Conservation (phyloP, 2,888 invertebrate species). For the Clepsis dumicolana region DNA sequence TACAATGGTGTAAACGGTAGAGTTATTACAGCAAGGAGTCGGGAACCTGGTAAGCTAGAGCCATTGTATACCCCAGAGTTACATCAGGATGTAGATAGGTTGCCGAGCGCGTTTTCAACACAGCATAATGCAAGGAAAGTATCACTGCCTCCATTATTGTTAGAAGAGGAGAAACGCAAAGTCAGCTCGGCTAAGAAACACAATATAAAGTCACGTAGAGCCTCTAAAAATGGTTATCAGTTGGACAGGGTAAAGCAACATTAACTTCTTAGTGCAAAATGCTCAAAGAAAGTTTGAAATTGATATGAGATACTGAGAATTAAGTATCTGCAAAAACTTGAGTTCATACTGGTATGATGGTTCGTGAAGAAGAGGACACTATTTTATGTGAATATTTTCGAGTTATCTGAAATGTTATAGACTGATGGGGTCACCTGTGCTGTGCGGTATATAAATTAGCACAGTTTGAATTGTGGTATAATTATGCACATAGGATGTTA, state of each 20-base stretch:
- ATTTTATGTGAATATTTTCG: not conserved
- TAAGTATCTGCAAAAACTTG: no score
- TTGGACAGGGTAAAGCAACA: conserved; percentile 57
- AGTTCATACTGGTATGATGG: not conserved
- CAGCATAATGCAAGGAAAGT: conserved; percentile 74
- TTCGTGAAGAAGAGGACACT: not conserved
- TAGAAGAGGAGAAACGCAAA: conserved; percentile 62
- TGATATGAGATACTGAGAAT: not conserved
- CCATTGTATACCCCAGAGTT: conserved; percentile 72
- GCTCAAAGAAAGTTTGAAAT: conserved; percentile 12
- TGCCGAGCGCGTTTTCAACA: conserved; percentile 56
- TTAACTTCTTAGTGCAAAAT: not conserved
- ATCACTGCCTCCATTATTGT: conserved; percentile 75
- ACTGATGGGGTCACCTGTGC: not conserved
- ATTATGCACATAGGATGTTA: not conserved
- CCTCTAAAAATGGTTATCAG: conserved; percentile 57
- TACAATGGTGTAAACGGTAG: conserved; percentile 64
- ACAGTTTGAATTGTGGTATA: conserved; percentile 32
- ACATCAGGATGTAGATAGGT: conserved; percentile 59
- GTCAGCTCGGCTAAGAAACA: conserved; percentile 69
- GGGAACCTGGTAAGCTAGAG: conserved; percentile 69
- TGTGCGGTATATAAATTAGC: conserved; percentile 22
- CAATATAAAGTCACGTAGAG: conserved; percentile 58
- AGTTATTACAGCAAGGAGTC: conserved; percentile 73
- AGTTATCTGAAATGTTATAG: not conserved